Evolutionary conservation across 2,888 invertebrate species (phyloP).

Genomic region (Chydorus sphaericus): DNA sequence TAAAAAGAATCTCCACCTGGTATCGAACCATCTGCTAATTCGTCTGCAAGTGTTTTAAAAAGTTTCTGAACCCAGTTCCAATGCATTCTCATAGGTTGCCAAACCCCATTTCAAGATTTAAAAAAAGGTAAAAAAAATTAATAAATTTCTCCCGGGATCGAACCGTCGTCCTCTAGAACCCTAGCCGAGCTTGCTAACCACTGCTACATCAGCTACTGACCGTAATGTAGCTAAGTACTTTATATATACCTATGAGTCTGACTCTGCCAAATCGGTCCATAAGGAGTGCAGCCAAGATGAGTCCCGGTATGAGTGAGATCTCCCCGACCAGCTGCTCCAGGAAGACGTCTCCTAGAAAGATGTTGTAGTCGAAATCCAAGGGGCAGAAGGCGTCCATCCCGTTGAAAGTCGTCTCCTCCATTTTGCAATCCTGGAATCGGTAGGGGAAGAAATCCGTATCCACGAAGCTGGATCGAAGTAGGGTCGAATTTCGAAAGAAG

Average conservation of each 20-base stretch:
- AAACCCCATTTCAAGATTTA: too few species aligned
- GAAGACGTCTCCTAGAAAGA: constrained; percentile 38
- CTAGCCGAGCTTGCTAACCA: too few species aligned
- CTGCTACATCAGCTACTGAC: too few species aligned
- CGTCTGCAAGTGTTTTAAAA: too few species aligned
- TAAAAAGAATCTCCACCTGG: too few species aligned
- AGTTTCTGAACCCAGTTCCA: too few species aligned
- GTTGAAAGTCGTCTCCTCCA: constrained; percentile 39
- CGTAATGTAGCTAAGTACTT: too few species aligned
- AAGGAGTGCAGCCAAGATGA: constrained; percentile 30
- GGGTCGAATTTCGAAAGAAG: constrained; percentile 43
- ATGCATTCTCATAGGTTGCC: too few species aligned
- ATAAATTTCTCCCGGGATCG: too few species aligned
- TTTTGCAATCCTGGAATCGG: constrained; percentile 40
- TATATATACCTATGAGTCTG: constrained; percentile 32
- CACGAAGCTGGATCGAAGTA: constrained; percentile 44
- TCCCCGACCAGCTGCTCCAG: constrained; percentile 34
- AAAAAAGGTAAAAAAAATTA: too few species aligned
- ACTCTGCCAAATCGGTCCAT: constrained; percentile 32
- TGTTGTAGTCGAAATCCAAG: constrained; percentile 41
- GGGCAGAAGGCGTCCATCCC: constrained; percentile 32
- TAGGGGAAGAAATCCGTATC: constrained; percentile 45
- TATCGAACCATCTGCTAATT: too few species aligned
- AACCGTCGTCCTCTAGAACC: too few species aligned
- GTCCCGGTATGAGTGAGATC: constrained; percentile 33